These are phyloP conservation scores for Monopterus albus DNA, from an alignment of 2,113 vertebrate genomes.

Conservation along the genomic window DNA sequence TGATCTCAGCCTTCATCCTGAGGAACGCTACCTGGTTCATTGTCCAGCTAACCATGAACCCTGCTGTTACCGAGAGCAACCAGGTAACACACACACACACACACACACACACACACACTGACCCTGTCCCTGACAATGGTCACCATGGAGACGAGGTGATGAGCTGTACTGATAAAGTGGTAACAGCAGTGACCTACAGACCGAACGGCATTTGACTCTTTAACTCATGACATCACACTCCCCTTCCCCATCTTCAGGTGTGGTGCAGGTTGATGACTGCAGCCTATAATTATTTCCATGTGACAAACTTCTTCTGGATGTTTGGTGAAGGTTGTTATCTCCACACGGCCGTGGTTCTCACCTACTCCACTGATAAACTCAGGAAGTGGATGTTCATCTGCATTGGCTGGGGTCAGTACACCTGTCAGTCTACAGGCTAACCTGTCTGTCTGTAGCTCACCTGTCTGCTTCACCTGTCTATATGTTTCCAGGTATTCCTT, in stretches of 20 bases:
- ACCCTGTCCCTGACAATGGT: neutral
- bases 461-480: neutral
- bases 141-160: neutral
- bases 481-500: slow-evolving; percentile 84
- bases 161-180: neutral
- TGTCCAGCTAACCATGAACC: slow-evolving; percentile 90
- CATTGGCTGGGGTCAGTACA: slow-evolving; percentile 91
- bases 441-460: slow-evolving; percentile 51
- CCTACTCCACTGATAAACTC: slow-evolving; percentile 92
- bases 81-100: slow-evolving; percentile 41
- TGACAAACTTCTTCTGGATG: slow-evolving; percentile 99
- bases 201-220: neutral
- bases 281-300: slow-evolving; percentile 95
- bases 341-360: slow-evolving; percentile 93
- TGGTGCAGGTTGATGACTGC: slow-evolving; percentile 94
- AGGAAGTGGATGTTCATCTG: slow-evolving; percentile 96
- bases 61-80: slow-evolving; percentile 56
- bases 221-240: no score
- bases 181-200: no score
- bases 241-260: slow-evolving; percentile 70
- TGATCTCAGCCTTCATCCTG: slow-evolving; percentile 91
- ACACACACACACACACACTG: no score
- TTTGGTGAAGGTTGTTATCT: slow-evolving; percentile 95
- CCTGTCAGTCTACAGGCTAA: neutral
- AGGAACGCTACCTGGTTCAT: slow-evolving; percentile 91